Percentiles rank a stretch among this genome's conserved stretches.
phyloP scores from a whole-genome alignment of 2,113 vertebrate species.

The Microtus ochrogaster region DNA sequence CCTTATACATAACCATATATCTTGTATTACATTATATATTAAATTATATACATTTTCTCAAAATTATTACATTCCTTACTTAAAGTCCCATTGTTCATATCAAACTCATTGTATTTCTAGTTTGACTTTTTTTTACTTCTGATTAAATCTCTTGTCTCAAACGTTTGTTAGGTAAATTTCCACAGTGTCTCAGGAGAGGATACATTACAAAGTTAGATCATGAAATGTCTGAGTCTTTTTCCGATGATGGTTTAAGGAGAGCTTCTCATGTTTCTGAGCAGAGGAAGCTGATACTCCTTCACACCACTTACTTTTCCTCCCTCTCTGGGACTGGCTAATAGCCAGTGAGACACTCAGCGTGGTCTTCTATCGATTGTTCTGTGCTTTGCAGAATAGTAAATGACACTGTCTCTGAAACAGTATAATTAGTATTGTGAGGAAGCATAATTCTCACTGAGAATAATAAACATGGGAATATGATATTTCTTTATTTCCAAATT shows the following conservation, averaged over 20 bases:
- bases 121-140: constrained; percentile 39
- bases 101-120: not conserved
- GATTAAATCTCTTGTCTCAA: constrained; percentile 62
- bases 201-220: constrained; percentile 67
- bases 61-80: not conserved
- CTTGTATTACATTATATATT: not conserved
- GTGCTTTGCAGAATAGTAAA: constrained; percentile 41
- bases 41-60: not conserved
- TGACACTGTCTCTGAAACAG: constrained; percentile 54
- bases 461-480: constrained; percentile 42
- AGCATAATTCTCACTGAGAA: not conserved
- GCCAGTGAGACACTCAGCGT: constrained; percentile 67
- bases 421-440: constrained; percentile 30
- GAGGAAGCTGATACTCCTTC: constrained; percentile 58
- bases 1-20: not conserved
- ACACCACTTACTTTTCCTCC: constrained; percentile 51
- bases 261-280: constrained; percentile 71
- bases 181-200: constrained; percentile 42
- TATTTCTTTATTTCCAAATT: not conserved
- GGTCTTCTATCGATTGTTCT: constrained; percentile 70
- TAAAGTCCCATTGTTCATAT: not conserved
- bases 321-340: constrained; percentile 56
- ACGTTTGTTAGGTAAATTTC: constrained; percentile 53
- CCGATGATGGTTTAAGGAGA: constrained; percentile 59
- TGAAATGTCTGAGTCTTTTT: constrained; percentile 66